Base-by-base conservation (phyloP, 2,888 invertebrate species). In the Germaria angustata region DNA sequence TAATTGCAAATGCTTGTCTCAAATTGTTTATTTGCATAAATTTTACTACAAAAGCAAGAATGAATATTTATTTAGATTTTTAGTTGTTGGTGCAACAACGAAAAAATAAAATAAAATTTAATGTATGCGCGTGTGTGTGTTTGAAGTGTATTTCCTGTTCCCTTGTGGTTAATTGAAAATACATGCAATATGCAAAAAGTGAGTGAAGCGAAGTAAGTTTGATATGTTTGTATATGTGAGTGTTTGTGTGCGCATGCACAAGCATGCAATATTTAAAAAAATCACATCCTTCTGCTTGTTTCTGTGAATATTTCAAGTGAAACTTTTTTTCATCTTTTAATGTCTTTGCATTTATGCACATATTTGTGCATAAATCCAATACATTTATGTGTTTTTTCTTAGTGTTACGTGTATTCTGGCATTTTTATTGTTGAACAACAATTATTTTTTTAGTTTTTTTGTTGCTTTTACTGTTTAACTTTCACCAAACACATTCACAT, bases 101-200 rank as follows among this genome's bases (percentile, higher is more conserved):
- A 20, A 49, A 22, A 20, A 53, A 28, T 7, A n/a, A n/a, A n/a
- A n/a, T 8, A 6, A 5, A 28, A 28, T 15, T 7, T 44, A 28
- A 53, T 34, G 11, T 11, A 41, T 46, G 22, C 17, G 34, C 65
- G 36, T 65, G 8, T 72, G 44, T 66, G 59, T 51, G 34, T 39
- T 28, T 77, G 20, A 6, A n/a, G 57, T 69, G 72, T 22, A 66
- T 32, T 66, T 76, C 61, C 61, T 28, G 34, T 76, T 79, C 59
- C 36, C 57, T 75, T 57, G 57, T 59, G 65, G 75, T 71, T 59
- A 79, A 79, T 71, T 36, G 51, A 46, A 72, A 68, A 80, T 75
- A 32, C 49, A 65, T 76, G 55, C 69, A 75, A 59, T 51, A 76
- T 76, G 66, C 32, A 68, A 46, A 68, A 34, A 22, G 11, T 41